Base-by-base conservation (phyloP, 30 jellyfish, hydroid and myxozoan species). In the Hydra vulgaris region DNA sequence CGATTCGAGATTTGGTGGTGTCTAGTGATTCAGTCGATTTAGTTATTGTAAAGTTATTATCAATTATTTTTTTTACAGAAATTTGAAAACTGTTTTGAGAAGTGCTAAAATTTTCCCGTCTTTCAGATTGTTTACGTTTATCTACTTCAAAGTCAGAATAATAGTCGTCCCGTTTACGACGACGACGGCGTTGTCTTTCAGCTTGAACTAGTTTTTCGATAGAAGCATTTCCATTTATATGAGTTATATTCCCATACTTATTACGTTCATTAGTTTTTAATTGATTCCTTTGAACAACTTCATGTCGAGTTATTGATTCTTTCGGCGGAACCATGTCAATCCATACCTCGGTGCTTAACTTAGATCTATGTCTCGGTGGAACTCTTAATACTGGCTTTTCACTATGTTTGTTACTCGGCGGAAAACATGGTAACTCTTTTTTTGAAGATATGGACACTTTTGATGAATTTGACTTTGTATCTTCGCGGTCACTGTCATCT, bases 251-350 rank as follows among this genome's bases (percentile, higher is more conserved):
- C 7, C 85, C 85, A 61, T 80, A 80, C 22, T 80, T 70, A 18
- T 53, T 54, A 27, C 23, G 23, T 15, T 82, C 74, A 16, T 55
- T 25, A 76, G 27, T 76, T 19, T 52, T 26, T 18, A 79, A 18
- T 22, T 76, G 73, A 23, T 86, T 85, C 53, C 76, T 86, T 26
- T 79, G 82, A 27, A 70, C 78, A 21, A 56, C 23, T 16, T 86
- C 92, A 23, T 70, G 86, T 15, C 96, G 95, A 27, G 96, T 91
- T 0, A 85, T 83, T 8, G 82, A 81, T 61, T 82, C 82, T 82
- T 86, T 83, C 0, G 98, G 89, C 7, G 98, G 98, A 22, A 91
- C 98, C 98, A 91, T 86, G 75, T 91, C 98, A 52, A 91, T 91
- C 98, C 98, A 91, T 20, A 91, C 79, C 53, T 91, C 98, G 18